Evolutionary conservation across 2,888 invertebrate species (phyloP).

Genomic region (Bunonema sp.): DNA sequence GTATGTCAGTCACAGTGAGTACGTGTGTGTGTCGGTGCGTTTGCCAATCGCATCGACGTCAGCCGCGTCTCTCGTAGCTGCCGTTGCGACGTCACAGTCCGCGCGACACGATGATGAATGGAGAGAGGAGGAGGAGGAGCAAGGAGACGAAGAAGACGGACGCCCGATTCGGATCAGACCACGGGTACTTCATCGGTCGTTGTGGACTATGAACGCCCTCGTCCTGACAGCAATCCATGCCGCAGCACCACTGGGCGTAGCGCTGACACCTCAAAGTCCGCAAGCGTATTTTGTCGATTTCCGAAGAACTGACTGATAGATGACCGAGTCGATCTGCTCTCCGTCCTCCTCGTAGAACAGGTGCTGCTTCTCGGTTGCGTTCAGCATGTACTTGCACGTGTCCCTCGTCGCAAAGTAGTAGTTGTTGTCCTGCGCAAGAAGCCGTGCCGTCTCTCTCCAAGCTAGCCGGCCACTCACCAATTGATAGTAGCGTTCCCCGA

Average conservation of each 20-base stretch:
- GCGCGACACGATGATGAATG: too few species aligned
- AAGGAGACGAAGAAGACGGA: too few species aligned
- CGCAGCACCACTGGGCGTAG: conserved; percentile 39
- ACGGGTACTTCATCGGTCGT: too few species aligned
- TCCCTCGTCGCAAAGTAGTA: conserved; percentile 36
- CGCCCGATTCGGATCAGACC: too few species aligned
- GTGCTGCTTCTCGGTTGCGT: conserved; percentile 23
- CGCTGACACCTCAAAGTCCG: conserved; percentile 27
- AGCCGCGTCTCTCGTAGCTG: too few species aligned
- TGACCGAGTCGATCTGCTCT: conserved; percentile 27
- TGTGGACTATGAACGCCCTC: too few species aligned
- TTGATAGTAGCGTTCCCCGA: conserved; percentile 36
- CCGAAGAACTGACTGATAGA: conserved; percentile 32
- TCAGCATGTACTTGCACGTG: conserved; percentile 36
- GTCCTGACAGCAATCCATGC: conserved; percentile 34
- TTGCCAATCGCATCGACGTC: too few species aligned
- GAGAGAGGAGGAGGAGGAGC: too few species aligned
- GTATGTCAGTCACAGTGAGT: too few species aligned
- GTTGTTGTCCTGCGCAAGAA: conserved; percentile 25
- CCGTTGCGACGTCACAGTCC: too few species aligned
- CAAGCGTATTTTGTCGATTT: background rate
- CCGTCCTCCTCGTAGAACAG: conserved; percentile 33
- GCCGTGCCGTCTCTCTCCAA: background rate
- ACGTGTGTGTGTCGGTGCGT: too few species aligned
- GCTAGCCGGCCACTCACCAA: conserved; percentile 12